Evolutionary conservation across 2,888 invertebrate genomes (phyloP).

Genomic region (Mythimna impura): DNA sequence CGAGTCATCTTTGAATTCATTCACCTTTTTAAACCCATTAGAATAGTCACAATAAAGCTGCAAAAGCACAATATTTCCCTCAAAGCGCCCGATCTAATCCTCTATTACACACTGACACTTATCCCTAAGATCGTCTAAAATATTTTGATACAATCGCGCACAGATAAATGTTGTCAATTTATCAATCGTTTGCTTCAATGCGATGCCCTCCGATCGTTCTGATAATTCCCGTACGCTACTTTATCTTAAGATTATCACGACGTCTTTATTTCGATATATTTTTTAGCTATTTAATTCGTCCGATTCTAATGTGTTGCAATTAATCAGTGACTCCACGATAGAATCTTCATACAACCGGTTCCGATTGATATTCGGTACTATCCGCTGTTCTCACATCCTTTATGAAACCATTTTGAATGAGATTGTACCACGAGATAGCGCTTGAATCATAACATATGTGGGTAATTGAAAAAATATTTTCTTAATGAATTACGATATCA

Average conservation of each 20-base stretch:
- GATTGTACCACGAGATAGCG: constrained; percentile 53
- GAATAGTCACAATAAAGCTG: constrained; percentile 58
- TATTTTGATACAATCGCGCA: constrained; percentile 89
- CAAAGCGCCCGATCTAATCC: constrained; percentile 73
- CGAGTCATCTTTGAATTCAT: constrained; percentile 36
- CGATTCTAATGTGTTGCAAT: constrained; percentile 77
- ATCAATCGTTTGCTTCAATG: constrained; percentile 79
- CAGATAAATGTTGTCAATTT: constrained; percentile 88
- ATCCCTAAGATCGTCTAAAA: constrained; percentile 85
- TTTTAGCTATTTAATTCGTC: constrained; percentile 74
- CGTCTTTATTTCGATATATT: constrained; percentile 84
- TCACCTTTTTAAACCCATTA: constrained; percentile 48
- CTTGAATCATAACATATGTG: constrained; percentile 50
- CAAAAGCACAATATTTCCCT: constrained; percentile 66
- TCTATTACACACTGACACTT: constrained; percentile 85
- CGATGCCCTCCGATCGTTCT: constrained; percentile 76
- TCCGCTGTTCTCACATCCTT: constrained; percentile 67
- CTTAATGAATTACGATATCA: constrained; percentile 63
- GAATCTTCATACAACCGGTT: constrained; percentile 65
- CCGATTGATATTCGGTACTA: constrained; percentile 47
- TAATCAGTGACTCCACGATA: constrained; percentile 67
- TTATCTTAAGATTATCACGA: constrained; percentile 86
- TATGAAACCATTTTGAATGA: constrained; percentile 41
- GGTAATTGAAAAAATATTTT: constrained; percentile 62
- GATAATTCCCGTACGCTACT: constrained; percentile 82